These are phyloP conservation scores for Ectropis grisescens DNA, from an alignment of 1,140 invertebrate genomes.

Conservation along the genomic window DNA sequence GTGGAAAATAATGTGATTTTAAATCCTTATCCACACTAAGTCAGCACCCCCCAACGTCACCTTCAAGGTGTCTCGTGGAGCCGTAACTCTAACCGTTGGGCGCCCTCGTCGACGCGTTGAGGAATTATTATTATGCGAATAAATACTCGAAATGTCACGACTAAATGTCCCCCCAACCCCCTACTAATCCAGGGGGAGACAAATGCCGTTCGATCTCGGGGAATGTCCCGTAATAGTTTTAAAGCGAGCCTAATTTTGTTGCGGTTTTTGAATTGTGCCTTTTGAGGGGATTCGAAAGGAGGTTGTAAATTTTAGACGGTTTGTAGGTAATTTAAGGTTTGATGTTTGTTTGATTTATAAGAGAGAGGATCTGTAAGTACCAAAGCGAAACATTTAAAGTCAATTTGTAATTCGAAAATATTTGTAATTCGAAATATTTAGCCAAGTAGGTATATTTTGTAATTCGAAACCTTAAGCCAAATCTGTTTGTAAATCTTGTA, in stretches of 20 bases:
- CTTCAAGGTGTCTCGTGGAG: conserved; percentile 54
- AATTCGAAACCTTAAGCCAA: too few species aligned
- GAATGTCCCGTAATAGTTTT: conserved; percentile 29
- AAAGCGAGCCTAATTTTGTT: conserved; percentile 19
- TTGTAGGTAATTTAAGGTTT: too few species aligned
- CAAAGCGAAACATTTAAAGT: too few species aligned
- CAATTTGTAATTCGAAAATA: too few species aligned
- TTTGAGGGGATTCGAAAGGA: too few species aligned
- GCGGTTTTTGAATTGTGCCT: too few species aligned
- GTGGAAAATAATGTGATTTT: not conserved
- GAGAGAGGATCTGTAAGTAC: too few species aligned
- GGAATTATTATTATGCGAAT: conserved; percentile 74
- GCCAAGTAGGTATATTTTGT: too few species aligned
- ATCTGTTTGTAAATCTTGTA: too few species aligned
- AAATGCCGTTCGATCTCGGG: conserved; percentile 42
- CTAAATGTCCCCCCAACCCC: conserved; percentile 61
- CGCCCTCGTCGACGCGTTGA: conserved; percentile 61
- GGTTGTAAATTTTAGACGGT: too few species aligned
- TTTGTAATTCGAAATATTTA: too few species aligned
- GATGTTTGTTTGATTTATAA: too few species aligned
- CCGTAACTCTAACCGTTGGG: conserved; percentile 64
- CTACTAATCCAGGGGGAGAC: conserved; percentile 35
- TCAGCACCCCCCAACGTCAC: conserved; percentile 24
- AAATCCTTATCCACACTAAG: conserved; percentile 16
- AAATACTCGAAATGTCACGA: conserved; percentile 72